phyloP scores from a whole-genome alignment of 2,113 vertebrate genomes.

The Fregetta grallaria region DNA sequence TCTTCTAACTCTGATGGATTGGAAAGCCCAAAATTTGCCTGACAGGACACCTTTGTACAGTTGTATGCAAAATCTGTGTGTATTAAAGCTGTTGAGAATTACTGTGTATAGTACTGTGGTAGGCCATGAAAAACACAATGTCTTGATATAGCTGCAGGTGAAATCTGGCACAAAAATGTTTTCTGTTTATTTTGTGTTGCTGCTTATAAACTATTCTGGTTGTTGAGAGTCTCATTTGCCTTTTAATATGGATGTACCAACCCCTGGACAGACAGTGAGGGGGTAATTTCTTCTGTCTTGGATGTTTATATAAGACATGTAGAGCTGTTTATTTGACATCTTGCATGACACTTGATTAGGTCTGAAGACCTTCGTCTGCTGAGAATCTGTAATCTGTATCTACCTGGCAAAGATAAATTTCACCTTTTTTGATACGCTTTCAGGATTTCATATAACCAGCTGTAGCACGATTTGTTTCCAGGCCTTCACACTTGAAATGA shows the following conservation, averaged over 20 bases:
- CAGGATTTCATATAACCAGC: neutral
- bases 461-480: neutral
- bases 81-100: neutral
- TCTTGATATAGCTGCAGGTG: neutral
- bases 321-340: neutral
- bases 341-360: neutral
- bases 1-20: neutral
- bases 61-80: neutral
- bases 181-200: neutral
- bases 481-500: neutral
- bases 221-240: neutral
- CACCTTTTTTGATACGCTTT: neutral
- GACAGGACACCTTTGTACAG: neutral
- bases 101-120: neutral
- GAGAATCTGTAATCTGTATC: neutral
- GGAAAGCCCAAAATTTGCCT: neutral
- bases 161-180: neutral
- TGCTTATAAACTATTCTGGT: neutral
- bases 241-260: neutral
- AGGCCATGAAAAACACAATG: neutral
- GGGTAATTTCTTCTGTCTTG: neutral
- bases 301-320: neutral
- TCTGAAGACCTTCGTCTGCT: conserved; percentile 6
- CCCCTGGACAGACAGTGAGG: neutral
- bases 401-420: neutral